A percentile compares a stretch with the other conserved stretches of the same genome.
phyloP scores from a whole-genome alignment of 2,113 vertebrate species.

The Perca schrenkii region DNA sequence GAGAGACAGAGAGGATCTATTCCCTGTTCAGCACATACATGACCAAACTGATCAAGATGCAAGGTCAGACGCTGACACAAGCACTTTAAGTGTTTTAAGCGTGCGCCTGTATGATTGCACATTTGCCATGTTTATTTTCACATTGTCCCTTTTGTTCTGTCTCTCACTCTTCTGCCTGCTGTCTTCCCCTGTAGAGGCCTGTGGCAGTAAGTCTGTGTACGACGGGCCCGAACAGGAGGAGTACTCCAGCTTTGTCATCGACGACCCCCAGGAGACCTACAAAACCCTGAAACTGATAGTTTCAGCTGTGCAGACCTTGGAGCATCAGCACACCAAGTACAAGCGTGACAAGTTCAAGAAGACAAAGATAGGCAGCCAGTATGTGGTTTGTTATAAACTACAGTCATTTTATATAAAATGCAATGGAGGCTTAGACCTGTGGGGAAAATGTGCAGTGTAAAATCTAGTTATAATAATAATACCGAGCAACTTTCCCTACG shows the following conservation, averaged over 20 bases:
- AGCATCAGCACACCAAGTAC: conserved; percentile 95
- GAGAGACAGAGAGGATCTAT: conserved; percentile 97
- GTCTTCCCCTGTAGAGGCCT: conserved; percentile 88
- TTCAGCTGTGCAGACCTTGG: conserved; percentile 89
- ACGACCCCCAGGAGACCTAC: conserved; percentile 96
- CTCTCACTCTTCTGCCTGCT: conserved; percentile 6
- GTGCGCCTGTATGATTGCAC: not conserved
- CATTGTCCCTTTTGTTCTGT: not conserved
- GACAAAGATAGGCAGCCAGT: conserved; percentile 99
- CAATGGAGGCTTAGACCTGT: not conserved
- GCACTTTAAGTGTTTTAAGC: not conserved
- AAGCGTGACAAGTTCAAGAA: conserved; percentile 97
- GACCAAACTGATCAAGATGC: conserved; percentile 96
- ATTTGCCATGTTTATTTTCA: not conserved
- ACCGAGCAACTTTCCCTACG: not conserved
- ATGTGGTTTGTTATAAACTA: conserved; percentile 73
- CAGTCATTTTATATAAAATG: not conserved
- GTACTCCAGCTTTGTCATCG: conserved; percentile 94
- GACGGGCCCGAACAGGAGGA: conserved; percentile 97
- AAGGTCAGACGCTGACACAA: conserved; percentile 86
- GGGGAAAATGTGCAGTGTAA: not conserved
- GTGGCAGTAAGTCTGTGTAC: conserved; percentile 96
- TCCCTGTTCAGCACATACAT: conserved; percentile 94
- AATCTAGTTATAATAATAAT: not conserved
- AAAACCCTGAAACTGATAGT: conserved; percentile 93